phyloP scores from a whole-genome alignment of 2,113 vertebrate species.

The Cromileptes altivelis region DNA sequence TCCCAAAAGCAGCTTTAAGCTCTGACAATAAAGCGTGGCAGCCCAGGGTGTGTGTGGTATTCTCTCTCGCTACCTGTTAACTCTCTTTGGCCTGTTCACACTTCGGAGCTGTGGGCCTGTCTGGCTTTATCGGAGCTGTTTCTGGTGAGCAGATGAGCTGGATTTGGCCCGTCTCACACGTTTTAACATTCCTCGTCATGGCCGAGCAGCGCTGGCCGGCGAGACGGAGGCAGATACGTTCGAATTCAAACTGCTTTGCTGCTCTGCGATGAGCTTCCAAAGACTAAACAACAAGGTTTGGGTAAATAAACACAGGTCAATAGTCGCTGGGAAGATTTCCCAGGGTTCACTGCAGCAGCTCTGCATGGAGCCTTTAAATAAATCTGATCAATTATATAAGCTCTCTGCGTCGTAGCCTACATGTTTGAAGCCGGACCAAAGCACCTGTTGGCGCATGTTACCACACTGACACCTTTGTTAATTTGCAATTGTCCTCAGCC shows the following conservation, averaged over 20 bases:
- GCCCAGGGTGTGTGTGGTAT: not conserved
- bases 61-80: conserved; percentile 75
- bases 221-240: conserved; percentile 13
- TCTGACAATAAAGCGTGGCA: not conserved
- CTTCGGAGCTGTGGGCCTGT: conserved; percentile 47
- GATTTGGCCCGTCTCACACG: conserved; percentile 79
- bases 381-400: conserved; percentile 71
- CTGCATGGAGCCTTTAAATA: conserved; percentile 64
- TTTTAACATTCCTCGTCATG: conserved; percentile 86
- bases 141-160: conserved; percentile 82
- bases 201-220: conserved; percentile 55
- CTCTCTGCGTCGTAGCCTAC: conserved; percentile 21
- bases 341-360: conserved; percentile 20
- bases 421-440: conserved; percentile 51
- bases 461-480: conserved; percentile 80
- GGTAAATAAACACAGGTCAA: conserved; percentile 10
- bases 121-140: conserved; percentile 25
- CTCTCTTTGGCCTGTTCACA: conserved; percentile 51
- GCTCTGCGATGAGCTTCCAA: conserved; percentile 1
- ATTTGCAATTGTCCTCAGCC: conserved; percentile 80
- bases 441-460: conserved; percentile 79
- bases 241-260: conserved; percentile 26
- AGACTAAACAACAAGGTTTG: not conserved
- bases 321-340: conserved; percentile 49
- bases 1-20: too few species aligned